Evolutionary conservation across 2,113 vertebrate genomes (phyloP).

Genomic region (Burhinus oedicnemus): DNA sequence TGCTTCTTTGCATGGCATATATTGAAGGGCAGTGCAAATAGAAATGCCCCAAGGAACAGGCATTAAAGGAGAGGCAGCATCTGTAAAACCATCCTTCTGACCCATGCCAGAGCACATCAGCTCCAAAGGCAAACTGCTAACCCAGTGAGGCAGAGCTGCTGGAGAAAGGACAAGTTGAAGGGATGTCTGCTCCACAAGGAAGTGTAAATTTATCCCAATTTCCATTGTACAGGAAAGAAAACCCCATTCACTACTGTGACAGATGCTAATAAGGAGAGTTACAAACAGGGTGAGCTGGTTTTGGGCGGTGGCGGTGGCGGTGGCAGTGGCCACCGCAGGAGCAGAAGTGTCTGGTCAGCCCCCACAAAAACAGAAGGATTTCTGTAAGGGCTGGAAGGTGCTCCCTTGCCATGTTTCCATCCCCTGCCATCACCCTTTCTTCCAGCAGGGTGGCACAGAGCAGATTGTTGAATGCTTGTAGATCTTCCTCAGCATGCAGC

Average conservation of each 20-base stretch:
- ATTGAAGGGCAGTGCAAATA: not conserved
- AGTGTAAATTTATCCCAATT: not conserved
- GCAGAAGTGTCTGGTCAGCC: not conserved
- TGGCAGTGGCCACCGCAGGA: not conserved
- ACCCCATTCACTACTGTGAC: not conserved
- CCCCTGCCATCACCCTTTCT: not conserved
- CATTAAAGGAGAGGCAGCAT: not conserved
- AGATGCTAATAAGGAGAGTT: not conserved
- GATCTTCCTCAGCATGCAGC: not conserved
- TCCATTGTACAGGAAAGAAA: not conserved
- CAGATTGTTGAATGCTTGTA: not conserved
- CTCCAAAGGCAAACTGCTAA: not conserved
- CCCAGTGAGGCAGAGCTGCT: not conserved
- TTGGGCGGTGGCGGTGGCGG: not conserved
- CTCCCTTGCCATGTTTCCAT: not conserved
- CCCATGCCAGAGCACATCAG: not conserved
- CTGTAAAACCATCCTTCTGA: not conserved
- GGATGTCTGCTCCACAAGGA: not conserved
- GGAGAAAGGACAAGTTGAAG: not conserved
- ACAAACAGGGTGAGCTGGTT: not conserved
- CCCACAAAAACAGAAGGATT: not conserved
- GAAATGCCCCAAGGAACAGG: not conserved
- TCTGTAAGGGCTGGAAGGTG: not conserved
- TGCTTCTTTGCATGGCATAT: not conserved
- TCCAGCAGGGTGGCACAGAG: not conserved